Conservation (phyloP, 2,888 invertebrate species). For the Caenorhabditis uteleia region DNA sequence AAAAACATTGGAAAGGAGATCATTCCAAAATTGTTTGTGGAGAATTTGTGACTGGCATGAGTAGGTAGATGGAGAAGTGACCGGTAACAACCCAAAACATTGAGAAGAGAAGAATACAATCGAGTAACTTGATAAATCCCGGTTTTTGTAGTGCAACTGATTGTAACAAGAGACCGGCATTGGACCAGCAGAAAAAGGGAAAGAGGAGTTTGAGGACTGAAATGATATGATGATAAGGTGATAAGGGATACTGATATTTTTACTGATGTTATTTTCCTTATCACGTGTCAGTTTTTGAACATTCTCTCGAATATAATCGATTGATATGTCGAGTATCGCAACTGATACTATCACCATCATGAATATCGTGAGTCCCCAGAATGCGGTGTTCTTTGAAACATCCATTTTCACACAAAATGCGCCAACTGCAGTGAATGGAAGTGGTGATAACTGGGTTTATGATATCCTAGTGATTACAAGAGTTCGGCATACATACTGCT, state of each 20-base stretch:
- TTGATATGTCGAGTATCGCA: conserved; percentile 6
- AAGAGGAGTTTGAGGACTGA: conserved; percentile 22
- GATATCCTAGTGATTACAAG: conserved; percentile 4
- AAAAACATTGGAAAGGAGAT: conserved; percentile 37
- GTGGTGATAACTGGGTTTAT: neutral
- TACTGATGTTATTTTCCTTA: neutral
- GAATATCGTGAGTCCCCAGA: conserved; percentile 32
- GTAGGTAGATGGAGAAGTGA: conserved; percentile 16
- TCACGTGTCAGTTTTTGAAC: neutral
- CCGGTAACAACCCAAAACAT: conserved; percentile 57
- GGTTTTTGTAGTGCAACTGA: conserved; percentile 34
- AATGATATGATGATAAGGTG: too few species aligned
- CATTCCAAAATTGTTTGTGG: conserved; percentile 11
- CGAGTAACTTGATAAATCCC: conserved; percentile 50
- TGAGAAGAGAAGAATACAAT: conserved; percentile 56
- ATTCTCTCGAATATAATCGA: conserved; percentile 12
- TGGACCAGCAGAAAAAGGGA: conserved; percentile 39
- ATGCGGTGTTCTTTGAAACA: conserved; percentile 19
- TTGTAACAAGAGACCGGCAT: conserved; percentile 24
- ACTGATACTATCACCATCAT: conserved; percentile 12
- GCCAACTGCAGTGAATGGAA: conserved; percentile 13
- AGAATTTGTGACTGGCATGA: neutral
- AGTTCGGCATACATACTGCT: conserved; percentile 33
- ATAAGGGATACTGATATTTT: too few species aligned
- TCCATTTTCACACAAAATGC: conserved; percentile 16